These are phyloP conservation scores for Hozukius guyotensis DNA, from an alignment of 2,797 vertebrate species.

Conservation along the genomic window DNA sequence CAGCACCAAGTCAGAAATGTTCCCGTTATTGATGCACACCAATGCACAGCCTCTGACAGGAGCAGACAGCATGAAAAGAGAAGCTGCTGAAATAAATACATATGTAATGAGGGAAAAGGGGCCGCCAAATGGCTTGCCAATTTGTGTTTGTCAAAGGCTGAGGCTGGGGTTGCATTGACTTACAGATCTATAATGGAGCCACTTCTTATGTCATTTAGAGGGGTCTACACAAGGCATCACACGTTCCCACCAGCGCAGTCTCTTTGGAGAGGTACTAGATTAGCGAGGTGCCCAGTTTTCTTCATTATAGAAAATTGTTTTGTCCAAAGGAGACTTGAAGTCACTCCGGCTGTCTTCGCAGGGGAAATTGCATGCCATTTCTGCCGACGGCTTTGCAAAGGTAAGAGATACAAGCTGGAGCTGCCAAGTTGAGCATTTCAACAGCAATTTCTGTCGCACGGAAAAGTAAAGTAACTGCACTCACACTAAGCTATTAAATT, in stretches of 20 bases:
- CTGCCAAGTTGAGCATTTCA: conserved; percentile 47
- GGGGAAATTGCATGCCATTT: conserved; percentile 60
- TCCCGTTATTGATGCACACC: conserved; percentile 74
- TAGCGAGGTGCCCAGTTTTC: conserved; percentile 57
- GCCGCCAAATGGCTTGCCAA: conserved; percentile 72
- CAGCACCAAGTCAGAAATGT: conserved; percentile 69
- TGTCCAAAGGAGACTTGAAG: conserved; percentile 54
- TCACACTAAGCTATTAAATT: conserved; percentile 1
- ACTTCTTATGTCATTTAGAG: conserved; percentile 69
- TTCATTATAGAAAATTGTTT: conserved; percentile 69
- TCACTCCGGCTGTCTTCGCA: conserved; percentile 50
- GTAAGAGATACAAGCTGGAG: conserved; percentile 41
- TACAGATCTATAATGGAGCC: conserved; percentile 72
- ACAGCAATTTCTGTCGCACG: conserved; percentile 32
- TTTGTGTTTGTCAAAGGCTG: conserved; percentile 76
- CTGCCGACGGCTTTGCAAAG: conserved; percentile 35
- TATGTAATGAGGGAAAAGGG: conserved; percentile 71
- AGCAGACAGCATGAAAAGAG: conserved; percentile 75
- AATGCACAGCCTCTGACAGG: conserved; percentile 70
- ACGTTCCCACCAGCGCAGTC: conserved; percentile 18
- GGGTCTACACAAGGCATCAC: conserved; percentile 35
- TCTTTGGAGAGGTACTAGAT: conserved; percentile 50
- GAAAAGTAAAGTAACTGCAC: conserved; percentile 17
- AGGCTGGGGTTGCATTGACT: conserved; percentile 66
- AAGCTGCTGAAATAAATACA: conserved; percentile 78